Percentiles rank a stretch among this genome's conserved stretches.
Evolutionary conservation across 1,140 invertebrate genomes (phyloP).

Genomic region (Meloidogyne hapla): DNA sequence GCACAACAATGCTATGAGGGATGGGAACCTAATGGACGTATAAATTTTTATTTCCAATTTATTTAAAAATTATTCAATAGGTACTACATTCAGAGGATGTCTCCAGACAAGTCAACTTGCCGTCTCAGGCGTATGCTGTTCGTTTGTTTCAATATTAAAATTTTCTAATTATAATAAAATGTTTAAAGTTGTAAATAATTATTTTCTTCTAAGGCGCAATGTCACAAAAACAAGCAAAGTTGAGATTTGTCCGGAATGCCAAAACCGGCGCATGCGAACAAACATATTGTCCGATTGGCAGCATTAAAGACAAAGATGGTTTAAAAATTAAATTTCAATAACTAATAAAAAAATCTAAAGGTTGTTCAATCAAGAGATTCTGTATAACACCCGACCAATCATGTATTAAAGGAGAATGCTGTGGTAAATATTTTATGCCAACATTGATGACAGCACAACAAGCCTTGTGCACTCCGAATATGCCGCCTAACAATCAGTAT

Average conservation of each 20-base stretch:
- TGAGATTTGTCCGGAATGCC: not conserved
- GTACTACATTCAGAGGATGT: not conserved
- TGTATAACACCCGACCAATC: not conserved
- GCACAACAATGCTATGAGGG: not conserved
- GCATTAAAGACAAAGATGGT: not conserved
- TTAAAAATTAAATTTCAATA: not conserved
- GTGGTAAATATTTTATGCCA: not conserved
- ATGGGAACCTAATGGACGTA: not conserved
- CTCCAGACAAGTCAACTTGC: not conserved
- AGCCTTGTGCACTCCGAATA: too few relatives aligned
- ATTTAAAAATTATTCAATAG: not conserved
- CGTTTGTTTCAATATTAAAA: too few relatives aligned
- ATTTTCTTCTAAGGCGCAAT: not conserved
- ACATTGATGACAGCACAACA: not conserved
- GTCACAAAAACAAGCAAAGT: not conserved
- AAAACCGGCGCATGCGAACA: not conserved
- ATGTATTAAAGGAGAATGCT: not conserved
- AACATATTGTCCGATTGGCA: not conserved
- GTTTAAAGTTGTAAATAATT: too few relatives aligned
- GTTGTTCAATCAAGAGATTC: not conserved
- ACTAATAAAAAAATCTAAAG: not conserved
- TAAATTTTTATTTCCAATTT: not conserved
- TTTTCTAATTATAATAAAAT: too few relatives aligned
- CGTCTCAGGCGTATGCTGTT: too few relatives aligned
- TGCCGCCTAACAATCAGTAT: too few relatives aligned